Conservation (phyloP, 2,113 vertebrate species). For the Dolichotis patagonum region DNA sequence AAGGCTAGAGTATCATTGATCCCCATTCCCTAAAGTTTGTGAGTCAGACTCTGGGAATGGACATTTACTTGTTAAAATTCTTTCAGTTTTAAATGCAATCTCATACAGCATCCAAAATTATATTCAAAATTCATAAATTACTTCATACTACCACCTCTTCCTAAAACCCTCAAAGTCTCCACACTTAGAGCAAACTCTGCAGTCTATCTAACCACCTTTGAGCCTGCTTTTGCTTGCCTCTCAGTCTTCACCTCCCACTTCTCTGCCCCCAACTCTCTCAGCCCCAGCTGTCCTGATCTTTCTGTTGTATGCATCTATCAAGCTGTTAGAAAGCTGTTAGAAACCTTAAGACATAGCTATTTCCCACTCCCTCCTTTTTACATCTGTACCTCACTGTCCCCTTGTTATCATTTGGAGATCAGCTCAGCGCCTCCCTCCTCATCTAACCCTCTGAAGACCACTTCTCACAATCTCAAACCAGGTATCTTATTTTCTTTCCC, state of each 20-base stretch:
- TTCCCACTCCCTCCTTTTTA: background rate
- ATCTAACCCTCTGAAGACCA: background rate
- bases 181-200: background rate
- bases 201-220: background rate
- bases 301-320: background rate
- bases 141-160: background rate
- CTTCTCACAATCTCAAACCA: too few relatives aligned
- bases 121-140: background rate
- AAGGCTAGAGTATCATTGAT: background rate
- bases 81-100: background rate
- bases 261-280: background rate
- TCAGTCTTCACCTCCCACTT: background rate
- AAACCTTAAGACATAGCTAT: background rate
- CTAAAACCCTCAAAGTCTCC: background rate
- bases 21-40: background rate
- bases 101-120: background rate
- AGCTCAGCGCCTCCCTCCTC: background rate
- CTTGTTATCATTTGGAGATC: background rate
- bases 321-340: too few relatives aligned
- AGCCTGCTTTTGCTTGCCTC: background rate
- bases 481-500: background rate
- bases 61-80: background rate
- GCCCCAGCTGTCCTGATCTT: background rate
- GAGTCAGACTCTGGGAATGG: background rate
- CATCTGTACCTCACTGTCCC: background rate